Conservation (phyloP, 2,797 vertebrate species). For the Liasis olivaceus region DNA sequence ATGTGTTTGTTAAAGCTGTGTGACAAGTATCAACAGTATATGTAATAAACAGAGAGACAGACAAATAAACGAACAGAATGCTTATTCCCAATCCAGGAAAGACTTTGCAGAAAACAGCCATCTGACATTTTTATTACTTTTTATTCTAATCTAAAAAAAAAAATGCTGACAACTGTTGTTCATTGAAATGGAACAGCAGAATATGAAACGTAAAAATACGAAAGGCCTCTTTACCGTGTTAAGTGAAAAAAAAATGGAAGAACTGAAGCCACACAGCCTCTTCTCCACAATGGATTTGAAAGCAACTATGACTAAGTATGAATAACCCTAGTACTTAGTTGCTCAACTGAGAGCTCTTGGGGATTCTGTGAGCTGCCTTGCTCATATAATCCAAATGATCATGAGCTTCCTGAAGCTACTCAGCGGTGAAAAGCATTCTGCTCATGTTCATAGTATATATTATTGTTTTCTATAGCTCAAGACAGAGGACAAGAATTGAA, state of each 20-base stretch:
- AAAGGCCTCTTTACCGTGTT: background rate
- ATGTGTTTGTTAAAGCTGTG: background rate
- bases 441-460: background rate
- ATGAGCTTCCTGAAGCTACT: background rate
- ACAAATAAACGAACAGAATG: background rate
- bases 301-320: background rate
- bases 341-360: background rate
- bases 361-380: background rate
- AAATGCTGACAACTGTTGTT: background rate
- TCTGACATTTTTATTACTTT: constrained; percentile 28
- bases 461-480: background rate
- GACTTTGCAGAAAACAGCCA: background rate
- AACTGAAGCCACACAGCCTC: background rate
- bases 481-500: background rate
- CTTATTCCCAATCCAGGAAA: background rate
- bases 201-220: background rate
- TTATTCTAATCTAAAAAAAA: background rate
- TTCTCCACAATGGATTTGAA: background rate
- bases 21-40: background rate
- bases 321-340: background rate
- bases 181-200: background rate
- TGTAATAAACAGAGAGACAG: background rate
- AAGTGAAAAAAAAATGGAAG: background rate
- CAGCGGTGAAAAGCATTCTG: background rate
- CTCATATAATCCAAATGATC: background rate